These are phyloP conservation scores for Drosophila ogumai DNA, from an alignment of 1,140 invertebrate genomes.

Conservation along the genomic window DNA sequence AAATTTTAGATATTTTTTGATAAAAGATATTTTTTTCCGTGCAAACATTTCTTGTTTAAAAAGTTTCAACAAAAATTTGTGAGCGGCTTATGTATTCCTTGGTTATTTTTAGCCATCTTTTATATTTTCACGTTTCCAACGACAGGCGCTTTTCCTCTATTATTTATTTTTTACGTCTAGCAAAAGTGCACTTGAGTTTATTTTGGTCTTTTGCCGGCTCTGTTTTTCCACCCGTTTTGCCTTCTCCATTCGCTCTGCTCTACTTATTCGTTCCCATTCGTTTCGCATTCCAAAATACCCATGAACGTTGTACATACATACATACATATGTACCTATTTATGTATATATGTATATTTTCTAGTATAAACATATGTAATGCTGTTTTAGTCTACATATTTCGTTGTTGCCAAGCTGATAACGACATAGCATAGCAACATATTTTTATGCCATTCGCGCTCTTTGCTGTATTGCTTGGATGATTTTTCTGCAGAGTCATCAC, in stretches of 20 bases:
- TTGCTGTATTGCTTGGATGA: background rate
- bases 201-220: slow-evolving; percentile 60
- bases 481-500: slow-evolving; percentile 23
- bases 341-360: background rate
- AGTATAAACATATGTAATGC: slow-evolving; percentile 20
- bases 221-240: slow-evolving; percentile 26
- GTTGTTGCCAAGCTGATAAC: slow-evolving; percentile 52
- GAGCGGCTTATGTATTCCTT: slow-evolving; percentile 5
- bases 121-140: slow-evolving; percentile 48
- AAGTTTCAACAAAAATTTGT: slow-evolving; percentile 11
- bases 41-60: slow-evolving; percentile 8
- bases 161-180: slow-evolving; percentile 15
- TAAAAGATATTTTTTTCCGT: background rate
- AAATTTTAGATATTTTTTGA: background rate
- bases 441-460: slow-evolving; percentile 3
- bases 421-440: slow-evolving; percentile 36
- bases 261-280: slow-evolving; percentile 39
- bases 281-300: slow-evolving; percentile 66
- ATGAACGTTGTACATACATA: slow-evolving; percentile 5
- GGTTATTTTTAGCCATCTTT: slow-evolving; percentile 60
- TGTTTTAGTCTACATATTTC: slow-evolving; percentile 38
- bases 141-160: slow-evolving; percentile 38
- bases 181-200: slow-evolving; percentile 61
- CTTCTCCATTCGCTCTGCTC: slow-evolving; percentile 45
- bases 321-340: background rate